Percentiles rank a stretch among this genome's conserved stretches.
Evolutionary conservation across 2,888 invertebrate species (phyloP).

Genomic region (Drosophila bunnanda): DNA sequence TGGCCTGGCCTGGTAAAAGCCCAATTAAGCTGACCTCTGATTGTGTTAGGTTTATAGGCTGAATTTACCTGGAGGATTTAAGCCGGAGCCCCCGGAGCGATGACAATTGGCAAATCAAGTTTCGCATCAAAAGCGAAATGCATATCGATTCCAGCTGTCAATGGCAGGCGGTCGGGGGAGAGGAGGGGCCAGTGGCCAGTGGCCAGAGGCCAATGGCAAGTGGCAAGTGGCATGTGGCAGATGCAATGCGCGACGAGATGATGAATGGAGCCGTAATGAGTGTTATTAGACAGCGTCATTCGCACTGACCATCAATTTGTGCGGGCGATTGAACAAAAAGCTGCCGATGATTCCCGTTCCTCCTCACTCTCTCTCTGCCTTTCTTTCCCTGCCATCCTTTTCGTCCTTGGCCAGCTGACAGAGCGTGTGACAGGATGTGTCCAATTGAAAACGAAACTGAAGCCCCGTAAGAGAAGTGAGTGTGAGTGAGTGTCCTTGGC

Average conservation of each 20-base stretch:
- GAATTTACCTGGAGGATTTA: constrained; percentile 1
- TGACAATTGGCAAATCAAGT: constrained; percentile 42
- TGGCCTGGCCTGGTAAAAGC: background rate
- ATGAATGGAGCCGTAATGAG: constrained; percentile 62
- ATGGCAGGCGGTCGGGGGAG: constrained; percentile 14
- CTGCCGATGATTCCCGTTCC: constrained; percentile 8
- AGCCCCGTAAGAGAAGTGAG: constrained; percentile 30
- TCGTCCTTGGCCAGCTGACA: constrained; percentile 46
- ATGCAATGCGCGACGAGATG: constrained; percentile 24
- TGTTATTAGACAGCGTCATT: constrained; percentile 52
- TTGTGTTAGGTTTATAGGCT: background rate
- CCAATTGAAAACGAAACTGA: constrained; percentile 45
- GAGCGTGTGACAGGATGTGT: constrained; percentile 46
- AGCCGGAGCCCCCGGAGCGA: background rate
- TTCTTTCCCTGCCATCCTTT: background rate
- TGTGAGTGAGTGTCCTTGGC: constrained; percentile 50
- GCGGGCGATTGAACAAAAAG: constrained; percentile 35
- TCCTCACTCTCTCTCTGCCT: background rate
- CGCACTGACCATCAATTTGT: constrained; percentile 37
- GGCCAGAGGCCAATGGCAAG: constrained; percentile 2
- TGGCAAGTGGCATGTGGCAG: constrained; percentile 29
- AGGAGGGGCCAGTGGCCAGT: background rate
- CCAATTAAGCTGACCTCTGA: constrained; percentile 1
- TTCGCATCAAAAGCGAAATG: constrained; percentile 38
- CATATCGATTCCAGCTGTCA: constrained; percentile 55